phyloP scores from a whole-genome alignment of 2,797 vertebrate species.

The Xenopus petersii region DNA sequence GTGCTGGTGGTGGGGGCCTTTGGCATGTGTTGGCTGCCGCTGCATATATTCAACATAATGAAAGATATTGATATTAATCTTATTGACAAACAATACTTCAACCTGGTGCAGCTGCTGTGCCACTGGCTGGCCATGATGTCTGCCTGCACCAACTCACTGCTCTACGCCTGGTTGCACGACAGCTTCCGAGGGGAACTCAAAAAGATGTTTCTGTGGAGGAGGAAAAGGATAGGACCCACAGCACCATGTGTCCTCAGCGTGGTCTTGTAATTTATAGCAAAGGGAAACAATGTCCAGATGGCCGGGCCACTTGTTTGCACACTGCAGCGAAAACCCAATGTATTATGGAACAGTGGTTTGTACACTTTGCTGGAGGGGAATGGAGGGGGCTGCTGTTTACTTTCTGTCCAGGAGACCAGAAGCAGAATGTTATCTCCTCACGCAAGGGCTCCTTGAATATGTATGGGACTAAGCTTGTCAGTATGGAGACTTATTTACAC shows the following conservation, averaged over 20 bases:
- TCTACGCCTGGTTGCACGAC: constrained; percentile 73
- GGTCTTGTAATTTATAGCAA: constrained; percentile 52
- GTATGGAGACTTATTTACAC: too few species aligned
- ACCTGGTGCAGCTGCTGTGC: constrained; percentile 58
- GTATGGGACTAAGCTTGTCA: too few species aligned
- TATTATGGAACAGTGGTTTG: too few species aligned
- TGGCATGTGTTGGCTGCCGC: constrained; percentile 54
- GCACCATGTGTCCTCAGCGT: constrained; percentile 61
- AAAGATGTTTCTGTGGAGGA: constrained; percentile 59
- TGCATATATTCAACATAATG: constrained; percentile 58
- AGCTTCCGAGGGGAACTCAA: constrained; percentile 63
- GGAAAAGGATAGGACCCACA: constrained; percentile 57
- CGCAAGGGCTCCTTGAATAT: too few species aligned
- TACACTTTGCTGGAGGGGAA: too few species aligned
- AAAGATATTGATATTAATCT: constrained; percentile 57
- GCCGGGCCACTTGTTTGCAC: too few species aligned
- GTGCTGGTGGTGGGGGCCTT: constrained; percentile 55
- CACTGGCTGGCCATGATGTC: constrained; percentile 64
- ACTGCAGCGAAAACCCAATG: too few species aligned
- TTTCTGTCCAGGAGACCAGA: too few species aligned
- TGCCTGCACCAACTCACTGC: constrained; percentile 59
- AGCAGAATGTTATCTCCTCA: too few species aligned
- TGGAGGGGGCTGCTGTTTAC: too few species aligned
- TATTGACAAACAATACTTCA: constrained; percentile 60
- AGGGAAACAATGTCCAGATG: too few species aligned